Evolutionary conservation across 1,140 invertebrate species (phyloP).

Genomic region (Ceratina calcarata): DNA sequence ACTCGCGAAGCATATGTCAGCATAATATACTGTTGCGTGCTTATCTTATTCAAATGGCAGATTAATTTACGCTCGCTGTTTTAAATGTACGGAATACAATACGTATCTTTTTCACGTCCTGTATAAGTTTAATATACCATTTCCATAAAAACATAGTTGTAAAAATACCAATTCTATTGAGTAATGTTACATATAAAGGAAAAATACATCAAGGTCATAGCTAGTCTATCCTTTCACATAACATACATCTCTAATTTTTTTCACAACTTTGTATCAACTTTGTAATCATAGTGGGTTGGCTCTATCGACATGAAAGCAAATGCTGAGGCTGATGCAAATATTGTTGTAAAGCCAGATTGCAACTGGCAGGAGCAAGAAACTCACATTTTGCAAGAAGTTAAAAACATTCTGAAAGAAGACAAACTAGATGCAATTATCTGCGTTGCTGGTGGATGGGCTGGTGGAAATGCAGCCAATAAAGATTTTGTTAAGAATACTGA

Average conservation of each 20-base stretch:
- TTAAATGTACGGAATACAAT: background rate
- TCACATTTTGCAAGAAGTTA: slow-evolving; percentile 84
- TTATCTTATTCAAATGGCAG: too few species aligned
- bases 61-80: too few species aligned
- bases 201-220: slow-evolving; percentile 30
- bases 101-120: background rate
- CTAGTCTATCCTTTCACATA: slow-evolving; percentile 32
- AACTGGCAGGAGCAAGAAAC: slow-evolving; percentile 89
- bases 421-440: slow-evolving; percentile 98
- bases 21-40: too few species aligned
- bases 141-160: background rate
- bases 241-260: slow-evolving; percentile 1
- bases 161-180: background rate
- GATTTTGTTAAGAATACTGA: slow-evolving; percentile 96
- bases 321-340: slow-evolving; percentile 94
- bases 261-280: background rate
- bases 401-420: slow-evolving; percentile 83
- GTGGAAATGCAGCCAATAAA: slow-evolving; percentile 90
- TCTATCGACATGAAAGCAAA: slow-evolving; percentile 95
- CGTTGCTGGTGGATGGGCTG: slow-evolving; percentile 99
- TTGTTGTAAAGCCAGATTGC: slow-evolving; percentile 89
- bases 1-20: too few species aligned
- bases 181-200: background rate
- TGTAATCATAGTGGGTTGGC: slow-evolving; percentile 91
- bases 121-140: background rate